Percentiles rank a stretch among this genome's conserved stretches.
Evolutionary conservation across 2,113 vertebrate species (phyloP).

Genomic region (Gambusia affinis): DNA sequence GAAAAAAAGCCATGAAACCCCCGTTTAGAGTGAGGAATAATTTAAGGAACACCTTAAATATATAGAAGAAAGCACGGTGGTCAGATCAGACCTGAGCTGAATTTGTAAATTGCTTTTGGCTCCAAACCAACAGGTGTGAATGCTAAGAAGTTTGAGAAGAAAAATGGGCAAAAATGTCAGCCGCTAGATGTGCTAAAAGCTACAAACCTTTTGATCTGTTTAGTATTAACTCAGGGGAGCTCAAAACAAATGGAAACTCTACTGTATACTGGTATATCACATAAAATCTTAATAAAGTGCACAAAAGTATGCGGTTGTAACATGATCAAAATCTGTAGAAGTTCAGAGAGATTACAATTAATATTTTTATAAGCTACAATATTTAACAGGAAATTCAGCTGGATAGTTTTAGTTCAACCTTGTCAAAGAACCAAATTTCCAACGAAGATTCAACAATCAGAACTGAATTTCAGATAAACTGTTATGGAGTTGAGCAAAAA

Average conservation of each 20-base stretch:
- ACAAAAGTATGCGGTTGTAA: not conserved
- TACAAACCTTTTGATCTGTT: no score
- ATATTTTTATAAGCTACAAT: no score
- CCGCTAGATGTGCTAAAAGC: no score
- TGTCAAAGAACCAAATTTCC: not conserved
- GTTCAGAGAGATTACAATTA: not conserved
- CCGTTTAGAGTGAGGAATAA: not conserved
- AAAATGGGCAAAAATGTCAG: not conserved
- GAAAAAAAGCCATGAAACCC: not conserved
- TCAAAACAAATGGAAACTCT: not conserved
- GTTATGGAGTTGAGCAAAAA: constrained; percentile 1
- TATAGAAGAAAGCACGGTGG: not conserved
- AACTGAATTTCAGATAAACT: not conserved
- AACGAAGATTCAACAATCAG: not conserved
- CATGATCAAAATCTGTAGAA: not conserved
- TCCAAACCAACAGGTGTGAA: not conserved
- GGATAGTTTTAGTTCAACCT: not conserved
- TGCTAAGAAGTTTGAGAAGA: no score
- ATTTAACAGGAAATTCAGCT: no score
- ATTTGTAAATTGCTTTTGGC: not conserved
- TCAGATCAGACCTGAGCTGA: not conserved
- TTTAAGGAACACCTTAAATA: not conserved
- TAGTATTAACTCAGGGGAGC: not conserved
- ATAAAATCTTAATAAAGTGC: not conserved
- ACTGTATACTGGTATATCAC: not conserved